Conservation (phyloP, 1,140 invertebrate genomes). For the Zaprionus ghesquierei region DNA sequence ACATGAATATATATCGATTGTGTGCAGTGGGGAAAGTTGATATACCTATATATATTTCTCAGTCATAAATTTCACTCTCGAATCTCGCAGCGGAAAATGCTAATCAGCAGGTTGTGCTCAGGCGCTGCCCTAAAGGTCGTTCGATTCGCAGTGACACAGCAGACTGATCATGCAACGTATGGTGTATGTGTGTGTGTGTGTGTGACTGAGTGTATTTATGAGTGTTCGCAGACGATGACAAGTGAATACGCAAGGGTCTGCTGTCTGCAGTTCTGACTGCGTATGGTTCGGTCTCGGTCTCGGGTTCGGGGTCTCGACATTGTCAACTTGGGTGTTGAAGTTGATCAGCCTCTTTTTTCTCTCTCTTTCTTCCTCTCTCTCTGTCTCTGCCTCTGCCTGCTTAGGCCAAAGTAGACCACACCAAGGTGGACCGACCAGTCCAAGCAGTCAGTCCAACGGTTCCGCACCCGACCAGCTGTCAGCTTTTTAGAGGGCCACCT, state of each 20-base stretch:
- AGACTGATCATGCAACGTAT: not conserved
- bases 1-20: not conserved
- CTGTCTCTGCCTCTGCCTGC: not conserved
- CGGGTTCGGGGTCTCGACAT: not conserved
- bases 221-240: not conserved
- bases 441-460: slow-evolving; percentile 3
- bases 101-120: slow-evolving; percentile 1
- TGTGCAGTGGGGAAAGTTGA: slow-evolving; percentile 19
- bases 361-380: not conserved
- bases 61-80: slow-evolving; percentile 10
- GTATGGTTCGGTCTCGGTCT: not conserved
- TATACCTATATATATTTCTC: not conserved
- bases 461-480: slow-evolving; percentile 59
- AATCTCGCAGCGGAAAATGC: not conserved
- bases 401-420: slow-evolving; percentile 52
- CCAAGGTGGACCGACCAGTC: slow-evolving; percentile 57
- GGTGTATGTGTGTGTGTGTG: not conserved
- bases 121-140: slow-evolving; percentile 4
- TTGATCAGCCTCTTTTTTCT: not conserved
- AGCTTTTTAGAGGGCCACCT: slow-evolving; percentile 46
- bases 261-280: not conserved
- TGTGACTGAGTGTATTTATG: not conserved
- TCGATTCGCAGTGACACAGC: not conserved
- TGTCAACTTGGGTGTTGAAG: not conserved
- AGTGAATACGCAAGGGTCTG: not conserved